Conservation (phyloP, 2,797 vertebrate species). For the Glyptemys insculpta region DNA sequence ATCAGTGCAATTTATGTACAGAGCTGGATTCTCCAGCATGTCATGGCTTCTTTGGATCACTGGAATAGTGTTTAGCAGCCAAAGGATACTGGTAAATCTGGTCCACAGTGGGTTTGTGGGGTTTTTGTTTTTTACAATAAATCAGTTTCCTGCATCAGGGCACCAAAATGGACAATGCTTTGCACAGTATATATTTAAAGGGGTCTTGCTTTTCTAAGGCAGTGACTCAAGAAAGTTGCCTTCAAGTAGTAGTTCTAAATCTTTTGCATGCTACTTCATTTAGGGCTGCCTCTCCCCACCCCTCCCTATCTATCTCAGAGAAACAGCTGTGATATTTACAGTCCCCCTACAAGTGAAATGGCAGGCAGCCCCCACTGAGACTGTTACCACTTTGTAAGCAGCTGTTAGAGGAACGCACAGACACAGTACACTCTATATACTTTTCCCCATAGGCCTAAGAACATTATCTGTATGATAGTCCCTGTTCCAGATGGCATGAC, state of each 20-base stretch:
- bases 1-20: background rate
- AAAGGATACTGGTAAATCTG: background rate
- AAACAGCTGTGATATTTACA: constrained; percentile 6
- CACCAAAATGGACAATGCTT: background rate
- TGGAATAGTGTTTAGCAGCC: rapidly evolving
- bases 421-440: constrained; percentile 25
- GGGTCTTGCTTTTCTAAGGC: background rate
- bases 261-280: background rate
- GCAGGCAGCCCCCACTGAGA: constrained; percentile 52
- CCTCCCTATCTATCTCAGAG: constrained; percentile 29
- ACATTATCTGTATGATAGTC: constrained; percentile 56
- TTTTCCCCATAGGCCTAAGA: constrained; percentile 57
- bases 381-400: constrained; percentile 33
- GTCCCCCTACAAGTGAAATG: constrained; percentile 50
- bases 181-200: background rate
- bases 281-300: background rate
- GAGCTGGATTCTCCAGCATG: background rate
- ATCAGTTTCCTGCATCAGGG: background rate
- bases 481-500: constrained; percentile 49
- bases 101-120: rapidly evolving
- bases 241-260: background rate
- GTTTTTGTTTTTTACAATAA: background rate
- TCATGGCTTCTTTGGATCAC: background rate
- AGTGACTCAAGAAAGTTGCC: background rate
- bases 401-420: constrained; percentile 51